These are phyloP conservation scores for Mixornis gularis DNA, from an alignment of 2,113 vertebrate species.

Conservation along the genomic window DNA sequence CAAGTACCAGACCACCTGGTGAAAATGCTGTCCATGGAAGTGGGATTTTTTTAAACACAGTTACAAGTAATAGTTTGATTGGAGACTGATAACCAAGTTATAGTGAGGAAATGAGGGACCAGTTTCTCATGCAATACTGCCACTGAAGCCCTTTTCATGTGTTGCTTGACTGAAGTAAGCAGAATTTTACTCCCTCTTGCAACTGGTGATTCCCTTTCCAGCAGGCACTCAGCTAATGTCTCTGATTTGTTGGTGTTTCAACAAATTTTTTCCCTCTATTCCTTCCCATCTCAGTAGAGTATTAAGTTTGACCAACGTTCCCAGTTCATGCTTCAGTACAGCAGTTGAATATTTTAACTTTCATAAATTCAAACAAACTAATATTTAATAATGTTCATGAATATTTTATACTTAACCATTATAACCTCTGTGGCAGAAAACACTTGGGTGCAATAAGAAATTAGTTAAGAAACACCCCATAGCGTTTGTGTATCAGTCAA, in stretches of 20 bases:
- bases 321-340: not conserved
- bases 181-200: not conserved
- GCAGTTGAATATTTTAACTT: not conserved
- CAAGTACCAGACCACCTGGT: not conserved
- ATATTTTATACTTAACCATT: not conserved
- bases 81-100: not conserved
- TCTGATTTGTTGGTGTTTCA: not conserved
- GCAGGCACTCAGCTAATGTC: not conserved
- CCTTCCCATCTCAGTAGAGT: not conserved
- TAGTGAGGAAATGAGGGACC: not conserved
- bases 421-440: not conserved
- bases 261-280: not conserved
- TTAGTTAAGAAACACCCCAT: not conserved
- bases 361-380: constrained; percentile 21
- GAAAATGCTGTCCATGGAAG: not conserved
- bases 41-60: not conserved
- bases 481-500: not conserved
- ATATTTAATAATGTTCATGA: constrained; percentile 2
- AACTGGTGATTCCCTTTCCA: not conserved
- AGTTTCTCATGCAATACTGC: not conserved
- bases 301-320: not conserved
- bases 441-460: constrained; percentile 5
- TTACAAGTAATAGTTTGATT: not conserved
- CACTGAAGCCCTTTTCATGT: not conserved
- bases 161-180: not conserved